A percentile compares a stretch with the other conserved stretches of the same genome.
Conservation (phyloP, 2,888 invertebrate species). For the Chalcis sispes region DNA sequence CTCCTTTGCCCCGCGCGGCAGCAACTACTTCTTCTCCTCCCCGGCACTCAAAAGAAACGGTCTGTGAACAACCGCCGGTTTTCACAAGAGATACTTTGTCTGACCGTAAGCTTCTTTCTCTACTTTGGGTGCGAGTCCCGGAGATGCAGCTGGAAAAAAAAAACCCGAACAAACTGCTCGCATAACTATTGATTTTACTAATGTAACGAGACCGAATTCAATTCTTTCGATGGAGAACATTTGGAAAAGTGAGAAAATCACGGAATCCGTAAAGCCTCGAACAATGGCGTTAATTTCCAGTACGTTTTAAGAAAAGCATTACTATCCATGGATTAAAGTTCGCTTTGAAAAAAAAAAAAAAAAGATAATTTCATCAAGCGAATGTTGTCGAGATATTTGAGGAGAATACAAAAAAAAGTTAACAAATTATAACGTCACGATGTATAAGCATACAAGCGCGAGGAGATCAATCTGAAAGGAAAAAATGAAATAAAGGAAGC, state of each 20-base stretch:
- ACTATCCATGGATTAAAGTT: too few species aligned
- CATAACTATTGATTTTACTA: conserved; percentile 30
- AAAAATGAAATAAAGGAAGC: conserved; percentile 29
- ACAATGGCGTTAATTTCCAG: too few species aligned
- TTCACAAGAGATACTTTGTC: conserved; percentile 48
- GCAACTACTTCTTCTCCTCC: not conserved
- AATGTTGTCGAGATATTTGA: too few species aligned
- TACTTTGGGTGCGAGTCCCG: conserved; percentile 1
- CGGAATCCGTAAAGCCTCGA: too few species aligned
- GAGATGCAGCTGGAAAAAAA: not conserved
- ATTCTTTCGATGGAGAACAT: too few species aligned
- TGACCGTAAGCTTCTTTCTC: conserved; percentile 44
- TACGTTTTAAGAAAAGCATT: too few species aligned
- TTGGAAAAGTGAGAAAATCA: too few species aligned
- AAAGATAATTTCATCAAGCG: too few species aligned
- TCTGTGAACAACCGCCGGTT: conserved; percentile 49
- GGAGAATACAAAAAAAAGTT: too few species aligned
- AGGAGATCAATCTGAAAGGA: conserved; percentile 26
- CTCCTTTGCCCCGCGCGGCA: not conserved
- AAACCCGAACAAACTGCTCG: not conserved
- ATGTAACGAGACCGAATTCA: conserved; percentile 3
- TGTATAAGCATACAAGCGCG: too few species aligned
- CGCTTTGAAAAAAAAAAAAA: too few species aligned
- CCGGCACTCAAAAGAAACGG: conserved; percentile 50
- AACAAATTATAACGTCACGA: too few species aligned